phyloP scores from a whole-genome alignment of 2,113 vertebrate genomes.

The Aegotheles bennettii region DNA sequence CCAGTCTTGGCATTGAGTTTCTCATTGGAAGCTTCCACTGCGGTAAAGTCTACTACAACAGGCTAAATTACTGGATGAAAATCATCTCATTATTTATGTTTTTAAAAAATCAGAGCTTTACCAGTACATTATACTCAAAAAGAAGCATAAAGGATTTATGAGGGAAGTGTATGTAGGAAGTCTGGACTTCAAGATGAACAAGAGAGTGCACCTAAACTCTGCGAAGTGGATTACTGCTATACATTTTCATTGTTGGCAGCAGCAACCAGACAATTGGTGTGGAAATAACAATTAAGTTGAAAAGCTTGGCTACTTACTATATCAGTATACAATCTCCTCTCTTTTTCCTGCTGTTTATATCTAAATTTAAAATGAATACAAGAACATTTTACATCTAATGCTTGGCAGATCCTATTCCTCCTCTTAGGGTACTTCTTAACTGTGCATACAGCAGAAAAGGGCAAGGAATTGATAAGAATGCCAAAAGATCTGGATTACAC shows the following conservation, averaged over 20 bases:
- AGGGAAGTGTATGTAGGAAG: background rate
- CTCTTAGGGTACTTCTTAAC: conserved; percentile 41
- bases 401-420: conserved; percentile 36
- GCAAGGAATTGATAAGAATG: conserved; percentile 56
- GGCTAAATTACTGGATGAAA: conserved; percentile 1
- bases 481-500: conserved; percentile 59
- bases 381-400: conserved; percentile 11
- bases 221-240: background rate
- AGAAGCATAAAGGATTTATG: background rate
- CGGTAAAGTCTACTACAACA: background rate
- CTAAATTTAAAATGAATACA: conserved; percentile 45
- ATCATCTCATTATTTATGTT: background rate
- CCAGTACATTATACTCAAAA: background rate
- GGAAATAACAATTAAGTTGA: background rate
- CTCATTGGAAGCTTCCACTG: background rate
- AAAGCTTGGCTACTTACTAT: background rate
- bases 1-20: background rate
- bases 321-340: background rate
- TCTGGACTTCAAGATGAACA: background rate
- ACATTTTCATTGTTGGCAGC: background rate
- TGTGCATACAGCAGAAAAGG: conserved; percentile 39
- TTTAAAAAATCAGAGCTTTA: background rate
- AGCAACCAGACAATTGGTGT: background rate
- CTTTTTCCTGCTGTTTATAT: background rate
- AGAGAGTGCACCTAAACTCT: background rate